A percentile compares a stretch with the other conserved stretches of the same genome.
Conservation (phyloP, 30 jellyfish, hydroid and myxozoan genomes). For the Aurelia aurita complex sp. Pacific region DNA sequence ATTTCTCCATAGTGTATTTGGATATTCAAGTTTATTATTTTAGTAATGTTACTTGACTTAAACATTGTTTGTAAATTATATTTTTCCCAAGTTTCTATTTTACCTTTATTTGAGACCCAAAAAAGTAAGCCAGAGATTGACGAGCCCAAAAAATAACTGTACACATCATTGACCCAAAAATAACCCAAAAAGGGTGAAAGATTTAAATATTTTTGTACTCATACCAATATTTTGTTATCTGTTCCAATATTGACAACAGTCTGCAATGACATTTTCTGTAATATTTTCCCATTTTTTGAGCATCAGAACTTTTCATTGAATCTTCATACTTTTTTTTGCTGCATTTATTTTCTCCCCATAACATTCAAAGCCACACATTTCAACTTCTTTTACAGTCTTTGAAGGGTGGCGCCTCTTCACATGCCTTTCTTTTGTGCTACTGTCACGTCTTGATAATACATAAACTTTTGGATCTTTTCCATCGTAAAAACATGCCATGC, state of each 20-base stretch:
- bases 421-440: constrained; percentile 2
- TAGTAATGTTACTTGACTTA: too few species aligned
- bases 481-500: neutral
- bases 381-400: neutral
- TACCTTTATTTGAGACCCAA: too few species aligned
- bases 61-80: too few species aligned
- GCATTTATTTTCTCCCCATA: neutral
- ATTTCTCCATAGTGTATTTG: too few species aligned
- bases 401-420: neutral
- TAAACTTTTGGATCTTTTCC: neutral
- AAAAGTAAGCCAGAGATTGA: too few species aligned
- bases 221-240: neutral
- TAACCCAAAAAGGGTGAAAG: too few species aligned
- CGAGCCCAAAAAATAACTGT: too few species aligned
- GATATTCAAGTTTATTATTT: too few species aligned
- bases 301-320: too few species aligned
- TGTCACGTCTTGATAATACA: neutral
- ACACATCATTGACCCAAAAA: too few species aligned
- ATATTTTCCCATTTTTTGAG: too few species aligned
- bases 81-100: too few species aligned
- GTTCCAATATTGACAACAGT: neutral
- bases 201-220: neutral
- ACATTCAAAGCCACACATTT: neutral
- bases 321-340: neutral
- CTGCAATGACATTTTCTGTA: neutral